Evolutionary conservation across 2,888 invertebrate species (phyloP).

Genomic region (Campopleginae sp.): DNA sequence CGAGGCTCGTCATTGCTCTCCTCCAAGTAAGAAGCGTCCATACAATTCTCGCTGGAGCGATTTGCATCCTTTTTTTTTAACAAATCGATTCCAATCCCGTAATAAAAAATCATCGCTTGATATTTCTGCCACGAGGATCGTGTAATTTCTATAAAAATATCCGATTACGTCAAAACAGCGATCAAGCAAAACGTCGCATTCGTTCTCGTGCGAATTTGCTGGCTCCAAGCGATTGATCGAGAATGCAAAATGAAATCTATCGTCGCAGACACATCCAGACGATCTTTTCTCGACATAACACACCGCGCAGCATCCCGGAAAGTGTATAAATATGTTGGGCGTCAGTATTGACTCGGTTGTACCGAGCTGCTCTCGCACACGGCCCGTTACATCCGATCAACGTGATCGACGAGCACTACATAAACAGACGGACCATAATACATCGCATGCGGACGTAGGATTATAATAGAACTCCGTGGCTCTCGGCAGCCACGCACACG

Average conservation of each 20-base stretch:
- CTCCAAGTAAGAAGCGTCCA: conserved; percentile 89
- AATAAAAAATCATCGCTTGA: too few species aligned
- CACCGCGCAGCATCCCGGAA: conserved; percentile 36
- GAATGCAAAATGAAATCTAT: conserved; percentile 7
- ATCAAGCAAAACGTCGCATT: conserved; percentile 1
- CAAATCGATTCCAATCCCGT: too few species aligned
- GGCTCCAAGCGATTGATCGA: background rate
- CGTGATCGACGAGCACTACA: conserved; percentile 63
- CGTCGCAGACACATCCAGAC: conserved; percentile 2
- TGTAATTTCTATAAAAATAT: conserved; percentile 43
- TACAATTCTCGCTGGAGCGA: background rate
- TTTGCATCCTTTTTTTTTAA: background rate
- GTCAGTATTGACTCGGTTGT: conserved; percentile 5
- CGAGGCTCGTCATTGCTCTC: conserved; percentile 94
- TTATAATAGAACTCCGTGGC: conserved; percentile 61
- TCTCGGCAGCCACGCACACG: conserved; percentile 4
- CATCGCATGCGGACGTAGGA: conserved; percentile 52
- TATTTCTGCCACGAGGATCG: background rate
- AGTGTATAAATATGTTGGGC: conserved; percentile 28
- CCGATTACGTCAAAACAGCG: conserved; percentile 45
- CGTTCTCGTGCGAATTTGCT: background rate
- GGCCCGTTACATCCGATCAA: conserved; percentile 64
- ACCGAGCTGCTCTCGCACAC: conserved; percentile 46
- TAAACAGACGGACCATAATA: conserved; percentile 58
- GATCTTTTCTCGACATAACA: conserved; percentile 4